Base-by-base conservation (phyloP, 2,888 invertebrate genomes). In the Xestia xanthographa region DNA sequence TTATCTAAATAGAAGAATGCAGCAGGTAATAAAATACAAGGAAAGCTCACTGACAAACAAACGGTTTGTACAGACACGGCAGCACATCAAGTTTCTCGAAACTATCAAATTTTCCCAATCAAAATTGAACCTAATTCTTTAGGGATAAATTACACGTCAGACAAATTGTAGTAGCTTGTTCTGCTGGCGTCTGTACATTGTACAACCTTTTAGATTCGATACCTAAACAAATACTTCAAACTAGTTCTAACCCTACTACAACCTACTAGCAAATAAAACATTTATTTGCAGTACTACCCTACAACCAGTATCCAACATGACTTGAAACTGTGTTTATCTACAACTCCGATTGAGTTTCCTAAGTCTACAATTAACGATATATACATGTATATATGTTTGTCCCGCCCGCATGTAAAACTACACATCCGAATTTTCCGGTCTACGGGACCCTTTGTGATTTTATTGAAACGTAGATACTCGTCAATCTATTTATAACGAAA, bases 401-500 rank as follows among this genome's bases (percentile, higher is more conserved):
- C 75, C 77, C 86, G 84, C 96, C 96, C 96, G 95, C 95, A 96
- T 96, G 93, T 93, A 91, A 92, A 91, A 93, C 93, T 90, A 94
- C 92, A 92, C 93, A 91, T 90, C 89, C 91, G 90, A 95, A 95
- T 95, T 96, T 95, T 95, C 94, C 96, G 92, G 95, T 96, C 95
- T 95, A 87, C 87, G 79, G 89, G 86, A 86, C 93, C 93, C 94
- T 95, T 95, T 95, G 95, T 94, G 91, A 93, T 93, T 92, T 91
- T 93, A 91, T 93, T 93, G 92, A 90, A 90, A 89, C 86, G 87
- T 74, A 83, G 81, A 84, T 81, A 84, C 80, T 50, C 80, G 56
- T 75, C 80, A 86, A 89, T 80, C 85, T 87, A 89, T 86, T 88
- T 88, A 89, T 87, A 87, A 86, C 78, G 82, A 82, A 87, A 81